Base-by-base conservation (phyloP, 2,113 vertebrate genomes). In the Phalacrocorax aristotelis region DNA sequence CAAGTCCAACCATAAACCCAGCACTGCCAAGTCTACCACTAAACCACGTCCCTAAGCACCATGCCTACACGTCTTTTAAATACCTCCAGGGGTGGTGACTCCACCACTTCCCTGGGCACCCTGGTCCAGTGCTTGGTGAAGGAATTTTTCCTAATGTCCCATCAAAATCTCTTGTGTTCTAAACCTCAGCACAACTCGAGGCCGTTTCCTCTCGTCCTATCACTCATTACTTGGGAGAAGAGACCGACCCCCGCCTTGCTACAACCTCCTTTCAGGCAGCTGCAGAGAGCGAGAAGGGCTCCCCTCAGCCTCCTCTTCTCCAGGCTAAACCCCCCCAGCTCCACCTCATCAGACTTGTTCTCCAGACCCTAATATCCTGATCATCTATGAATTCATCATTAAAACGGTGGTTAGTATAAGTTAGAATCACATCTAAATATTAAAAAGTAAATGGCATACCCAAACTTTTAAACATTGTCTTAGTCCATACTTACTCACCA, bases 201-300 rank as follows among this genome's bases (percentile, higher is more conserved):
- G 32, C 16, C 2, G 0, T 4, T 44, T 46, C 13, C 8, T 25
- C 58, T 46, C 9, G 1, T 64, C 32, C 61, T 40, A 2, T 48
- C 2, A 0, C n/a, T 48, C 23, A 18, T 29, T 27, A 65, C 18
- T 5, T 84, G 68, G 68, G 38, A 72, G 20, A 25, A 71, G 15
- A 44, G 15, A n/a, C 15, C 1, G 1, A 42, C 17, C 1, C 15
- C 48, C 32, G 9, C 32, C 57, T 51, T 1, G 0, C 29, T 32
- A 4, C 44, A 49, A 3, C 44, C 75, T n/a, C 27, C 27, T 75
- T 13, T 75, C 58, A 54, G 57, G 58, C 0, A 54, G 58, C 2
- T 84, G 32, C 10, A 74, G 38, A 48, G 40, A 32, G 21, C 1
- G 0, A 34, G 9, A 6, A 58, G 42, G 34, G n/a, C n/a, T 40